Evolutionary conservation across 2,113 vertebrate species (phyloP).

Genomic region (Laticauda laticaudata): DNA sequence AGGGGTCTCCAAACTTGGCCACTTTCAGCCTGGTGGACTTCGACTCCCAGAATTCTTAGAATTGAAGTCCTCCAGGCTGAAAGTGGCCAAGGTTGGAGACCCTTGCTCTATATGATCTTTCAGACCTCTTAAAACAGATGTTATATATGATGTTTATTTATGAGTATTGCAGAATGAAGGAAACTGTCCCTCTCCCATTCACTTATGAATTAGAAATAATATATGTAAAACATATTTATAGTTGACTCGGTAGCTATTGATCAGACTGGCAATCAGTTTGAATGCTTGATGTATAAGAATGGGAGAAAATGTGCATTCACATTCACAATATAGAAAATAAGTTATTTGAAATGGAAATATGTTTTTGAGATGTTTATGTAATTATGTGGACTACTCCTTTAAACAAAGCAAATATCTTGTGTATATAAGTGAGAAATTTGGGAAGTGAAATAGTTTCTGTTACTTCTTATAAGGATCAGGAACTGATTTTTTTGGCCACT

Average conservation of each 20-base stretch:
- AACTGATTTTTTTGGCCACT: not conserved
- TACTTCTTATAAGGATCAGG: not conserved
- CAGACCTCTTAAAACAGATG: not conserved
- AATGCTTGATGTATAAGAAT: not conserved
- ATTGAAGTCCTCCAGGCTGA: no score
- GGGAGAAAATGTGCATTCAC: not conserved
- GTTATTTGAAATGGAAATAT: not conserved
- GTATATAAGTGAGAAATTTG: not conserved
- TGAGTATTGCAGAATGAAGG: not conserved
- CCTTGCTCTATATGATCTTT: not conserved
- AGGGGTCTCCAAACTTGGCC: no score
- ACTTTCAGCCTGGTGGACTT: no score
- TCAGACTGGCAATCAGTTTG: not conserved
- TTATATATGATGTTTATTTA: not conserved
- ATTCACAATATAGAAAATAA: not conserved
- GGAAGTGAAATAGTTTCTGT: not conserved
- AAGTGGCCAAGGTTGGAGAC: no score
- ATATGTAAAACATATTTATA: not conserved
- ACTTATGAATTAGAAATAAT: not conserved
- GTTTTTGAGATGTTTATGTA: not conserved
- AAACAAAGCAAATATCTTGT: not conserved
- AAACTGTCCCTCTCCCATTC: not conserved
- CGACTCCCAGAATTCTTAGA: no score
- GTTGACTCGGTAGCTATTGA: not conserved
- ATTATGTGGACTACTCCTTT: not conserved